A percentile compares a stretch with the other conserved stretches of the same genome.
These are phyloP conservation scores for Aythya baeri DNA, from an alignment of 2,113 vertebrate genomes.

Conservation along the genomic window DNA sequence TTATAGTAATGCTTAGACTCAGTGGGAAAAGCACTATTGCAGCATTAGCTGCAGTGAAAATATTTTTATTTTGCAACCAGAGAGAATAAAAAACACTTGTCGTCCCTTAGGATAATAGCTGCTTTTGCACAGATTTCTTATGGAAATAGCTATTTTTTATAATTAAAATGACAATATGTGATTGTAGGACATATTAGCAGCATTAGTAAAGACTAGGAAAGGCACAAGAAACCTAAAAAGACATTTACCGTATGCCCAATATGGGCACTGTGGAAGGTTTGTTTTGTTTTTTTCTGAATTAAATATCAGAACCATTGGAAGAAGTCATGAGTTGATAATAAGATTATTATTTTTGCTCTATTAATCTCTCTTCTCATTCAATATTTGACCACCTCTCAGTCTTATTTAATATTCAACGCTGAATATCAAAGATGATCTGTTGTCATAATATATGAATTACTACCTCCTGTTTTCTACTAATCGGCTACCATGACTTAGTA, in stretches of 20 bases:
- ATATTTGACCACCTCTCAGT: not conserved
- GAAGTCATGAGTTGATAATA: not conserved
- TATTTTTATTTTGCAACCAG: not conserved
- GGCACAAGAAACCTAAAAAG: not conserved
- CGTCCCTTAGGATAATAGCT: not conserved
- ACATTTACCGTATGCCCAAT: not conserved
- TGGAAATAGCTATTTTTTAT: not conserved
- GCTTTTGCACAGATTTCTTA: not conserved
- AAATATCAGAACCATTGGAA: not conserved
- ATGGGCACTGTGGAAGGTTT: not conserved
- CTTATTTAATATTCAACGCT: not conserved
- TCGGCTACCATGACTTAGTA: not conserved
- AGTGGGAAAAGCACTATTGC: not conserved
- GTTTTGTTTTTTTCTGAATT: not conserved
- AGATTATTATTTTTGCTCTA: not conserved
- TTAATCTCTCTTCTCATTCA: not conserved
- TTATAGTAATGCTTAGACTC: not conserved
- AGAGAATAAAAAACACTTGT: not conserved
- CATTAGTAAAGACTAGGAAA: not conserved
- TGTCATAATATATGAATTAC: not conserved
- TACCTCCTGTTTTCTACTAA: not conserved
- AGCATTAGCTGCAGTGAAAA: not conserved
- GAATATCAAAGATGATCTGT: not conserved
- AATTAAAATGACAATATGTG: not conserved
- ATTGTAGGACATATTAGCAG: not conserved